Evolutionary conservation across 2,113 vertebrate species (phyloP).

Genomic region (Odocoileus hemionus): DNA sequence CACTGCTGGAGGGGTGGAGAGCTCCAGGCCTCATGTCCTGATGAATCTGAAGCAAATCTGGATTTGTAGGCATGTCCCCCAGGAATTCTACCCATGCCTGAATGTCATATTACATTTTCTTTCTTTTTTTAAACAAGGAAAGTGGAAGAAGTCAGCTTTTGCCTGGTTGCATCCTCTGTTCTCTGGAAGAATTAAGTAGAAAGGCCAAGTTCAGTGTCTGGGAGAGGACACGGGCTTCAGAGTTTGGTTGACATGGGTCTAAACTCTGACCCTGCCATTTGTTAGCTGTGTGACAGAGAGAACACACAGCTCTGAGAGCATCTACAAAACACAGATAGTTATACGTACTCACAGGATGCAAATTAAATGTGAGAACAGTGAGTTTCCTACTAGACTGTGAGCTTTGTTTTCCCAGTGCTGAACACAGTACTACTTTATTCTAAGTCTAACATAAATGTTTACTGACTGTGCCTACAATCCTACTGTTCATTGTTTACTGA

Average conservation of each 20-base stretch:
- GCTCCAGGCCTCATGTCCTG: not conserved
- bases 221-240: not conserved
- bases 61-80: not conserved
- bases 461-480: not conserved
- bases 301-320: not conserved
- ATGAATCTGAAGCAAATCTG: not conserved
- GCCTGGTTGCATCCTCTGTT: not conserved
- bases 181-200: slow-evolving; percentile 22
- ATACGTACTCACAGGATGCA: not conserved
- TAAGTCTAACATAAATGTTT: not conserved
- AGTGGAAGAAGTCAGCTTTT: not conserved
- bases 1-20: not conserved
- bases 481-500: not conserved
- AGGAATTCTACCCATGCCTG: not conserved
- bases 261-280: not conserved
- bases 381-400: not conserved
- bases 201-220: not conserved
- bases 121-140: not conserved
- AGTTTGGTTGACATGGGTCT: not conserved
- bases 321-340: not conserved
- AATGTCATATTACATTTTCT: not conserved
- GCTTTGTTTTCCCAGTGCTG: not conserved
- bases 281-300: not conserved
- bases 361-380: not conserved
- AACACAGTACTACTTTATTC: not conserved